Conservation (phyloP, 2,888 invertebrate species). For the Crepidodera aurea region DNA sequence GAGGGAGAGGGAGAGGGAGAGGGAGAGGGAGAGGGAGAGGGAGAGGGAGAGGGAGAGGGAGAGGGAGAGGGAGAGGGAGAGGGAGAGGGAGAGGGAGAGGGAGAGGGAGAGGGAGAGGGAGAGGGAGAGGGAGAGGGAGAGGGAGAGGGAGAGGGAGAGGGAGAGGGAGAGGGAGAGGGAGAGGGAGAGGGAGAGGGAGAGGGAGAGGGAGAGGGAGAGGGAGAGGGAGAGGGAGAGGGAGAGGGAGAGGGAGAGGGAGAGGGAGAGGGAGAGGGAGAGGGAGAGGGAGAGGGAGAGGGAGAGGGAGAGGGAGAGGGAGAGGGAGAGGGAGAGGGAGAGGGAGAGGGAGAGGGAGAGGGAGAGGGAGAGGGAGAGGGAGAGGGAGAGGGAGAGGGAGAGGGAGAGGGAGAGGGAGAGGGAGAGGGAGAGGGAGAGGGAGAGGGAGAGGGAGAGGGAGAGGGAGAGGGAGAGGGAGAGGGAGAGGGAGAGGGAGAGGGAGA, state of each 20-base stretch:
- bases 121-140: slow-evolving; percentile 29
- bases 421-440: slow-evolving; percentile 29
- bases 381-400: slow-evolving; percentile 31
- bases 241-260: slow-evolving; percentile 31
- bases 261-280: slow-evolving; percentile 31
- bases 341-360: slow-evolving; percentile 30
- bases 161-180: slow-evolving; percentile 30
- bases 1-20: slow-evolving; percentile 27
- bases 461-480: slow-evolving; percentile 27
- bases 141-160: slow-evolving; percentile 29
- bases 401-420: slow-evolving; percentile 30
- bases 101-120: slow-evolving; percentile 28
- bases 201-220: slow-evolving; percentile 31
- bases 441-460: slow-evolving; percentile 27
- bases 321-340: slow-evolving; percentile 31
- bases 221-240: slow-evolving; percentile 30
- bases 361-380: slow-evolving; percentile 31
- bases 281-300: slow-evolving; percentile 30
- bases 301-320: slow-evolving; percentile 31
- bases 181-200: slow-evolving; percentile 31
- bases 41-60: slow-evolving; percentile 21
- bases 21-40: slow-evolving; percentile 22
- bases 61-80: slow-evolving; percentile 27
- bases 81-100: slow-evolving; percentile 29
- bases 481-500: slow-evolving; percentile 27